phyloP scores from a whole-genome alignment of 1,140 invertebrate species.

The Diploscapter pachys region DNA sequence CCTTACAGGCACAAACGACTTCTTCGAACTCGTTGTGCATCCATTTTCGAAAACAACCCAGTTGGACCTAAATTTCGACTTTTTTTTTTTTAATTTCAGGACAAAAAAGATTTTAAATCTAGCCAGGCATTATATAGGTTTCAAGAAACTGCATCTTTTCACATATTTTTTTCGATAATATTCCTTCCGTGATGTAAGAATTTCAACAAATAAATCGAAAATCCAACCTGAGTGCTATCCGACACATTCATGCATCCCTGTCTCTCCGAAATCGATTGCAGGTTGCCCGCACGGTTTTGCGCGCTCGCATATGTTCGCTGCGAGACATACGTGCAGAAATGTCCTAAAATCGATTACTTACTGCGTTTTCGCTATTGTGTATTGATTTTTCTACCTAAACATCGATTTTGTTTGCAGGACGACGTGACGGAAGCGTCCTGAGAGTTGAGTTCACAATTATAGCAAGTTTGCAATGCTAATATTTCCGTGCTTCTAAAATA shows the following conservation, averaged over 20 bases:
- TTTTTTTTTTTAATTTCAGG: background rate
- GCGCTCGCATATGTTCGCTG: conserved; percentile 38
- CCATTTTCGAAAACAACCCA: conserved; percentile 56
- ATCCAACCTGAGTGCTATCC: conserved; percentile 32
- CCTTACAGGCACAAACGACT: conserved; percentile 35
- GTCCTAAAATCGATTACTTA: conserved; percentile 29
- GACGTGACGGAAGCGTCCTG: conserved; percentile 48
- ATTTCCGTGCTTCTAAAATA: conserved; percentile 29
- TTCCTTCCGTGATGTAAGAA: background rate
- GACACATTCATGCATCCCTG: conserved; percentile 57
- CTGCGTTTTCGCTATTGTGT: background rate
- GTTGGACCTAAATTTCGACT: conserved; percentile 35
- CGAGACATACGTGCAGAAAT: conserved; percentile 50
- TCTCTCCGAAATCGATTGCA: conserved; percentile 41
- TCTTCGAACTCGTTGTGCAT: conserved; percentile 47
- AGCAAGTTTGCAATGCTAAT: conserved; percentile 41
- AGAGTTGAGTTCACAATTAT: conserved; percentile 47
- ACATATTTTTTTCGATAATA: conserved; percentile 3
- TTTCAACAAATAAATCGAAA: background rate
- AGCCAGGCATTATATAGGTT: background rate
- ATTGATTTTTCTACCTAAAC: conserved; percentile 17
- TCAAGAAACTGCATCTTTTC: background rate
- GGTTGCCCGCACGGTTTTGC: conserved; percentile 8
- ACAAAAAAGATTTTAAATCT: background rate
- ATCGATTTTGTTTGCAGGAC: conserved; percentile 47